Evolutionary conservation across 2,888 invertebrate genomes (phyloP).

Genomic region (Bedellia somnulentella): DNA sequence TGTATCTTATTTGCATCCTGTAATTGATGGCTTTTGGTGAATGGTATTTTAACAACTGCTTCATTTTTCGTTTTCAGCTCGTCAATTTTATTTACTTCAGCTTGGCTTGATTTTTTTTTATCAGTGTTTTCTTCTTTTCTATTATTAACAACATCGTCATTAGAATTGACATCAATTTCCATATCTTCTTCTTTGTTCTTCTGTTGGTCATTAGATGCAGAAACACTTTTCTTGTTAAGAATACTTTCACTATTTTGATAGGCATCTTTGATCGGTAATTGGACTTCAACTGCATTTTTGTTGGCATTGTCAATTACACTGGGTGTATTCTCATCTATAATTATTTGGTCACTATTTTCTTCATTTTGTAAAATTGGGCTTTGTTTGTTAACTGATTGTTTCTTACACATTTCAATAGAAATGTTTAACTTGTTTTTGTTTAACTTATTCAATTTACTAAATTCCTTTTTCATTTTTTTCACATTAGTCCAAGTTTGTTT

Average conservation of each 20-base stretch:
- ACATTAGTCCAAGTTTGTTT: conserved; percentile 44
- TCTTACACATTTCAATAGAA: conserved; percentile 46
- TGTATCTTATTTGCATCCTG: conserved; percentile 9
- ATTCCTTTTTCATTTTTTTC: conserved; percentile 47
- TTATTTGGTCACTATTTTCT: conserved; percentile 6
- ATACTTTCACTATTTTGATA: too few relatives aligned
- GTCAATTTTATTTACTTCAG: too few relatives aligned
- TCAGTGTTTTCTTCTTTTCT: conserved; percentile 5
- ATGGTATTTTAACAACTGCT: conserved; percentile 18
- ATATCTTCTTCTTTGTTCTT: background rate
- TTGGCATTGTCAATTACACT: background rate
- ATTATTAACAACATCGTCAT: conserved; percentile 5
- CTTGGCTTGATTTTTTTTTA: conserved; percentile 4
- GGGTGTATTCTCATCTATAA: conserved; percentile 32
- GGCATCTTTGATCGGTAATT: too few relatives aligned
- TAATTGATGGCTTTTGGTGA: conserved; percentile 27
- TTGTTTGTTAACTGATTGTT: conserved; percentile 15
- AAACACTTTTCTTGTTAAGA: background rate
- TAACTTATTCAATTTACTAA: conserved; percentile 37
- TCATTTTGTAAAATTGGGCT: background rate
- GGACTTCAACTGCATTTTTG: background rate
- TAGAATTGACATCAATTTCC: background rate
- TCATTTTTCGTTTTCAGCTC: conserved; percentile 3
- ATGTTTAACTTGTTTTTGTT: conserved; percentile 44
- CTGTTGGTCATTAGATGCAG: background rate